Evolutionary conservation across 2,888 invertebrate genomes (phyloP).

Genomic region (Ectropis crepuscularia): DNA sequence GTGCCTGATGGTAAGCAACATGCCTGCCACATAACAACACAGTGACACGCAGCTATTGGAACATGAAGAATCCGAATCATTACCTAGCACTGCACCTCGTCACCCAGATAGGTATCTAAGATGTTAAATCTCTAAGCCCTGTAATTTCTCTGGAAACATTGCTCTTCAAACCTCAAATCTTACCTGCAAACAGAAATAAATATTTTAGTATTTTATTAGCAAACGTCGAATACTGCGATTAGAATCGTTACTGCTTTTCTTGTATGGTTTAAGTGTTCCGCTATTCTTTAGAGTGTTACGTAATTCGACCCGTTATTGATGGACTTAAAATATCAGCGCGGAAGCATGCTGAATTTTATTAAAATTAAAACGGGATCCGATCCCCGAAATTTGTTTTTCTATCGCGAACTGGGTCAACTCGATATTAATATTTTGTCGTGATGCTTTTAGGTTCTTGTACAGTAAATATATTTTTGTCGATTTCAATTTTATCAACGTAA

Average conservation of each 20-base stretch:
- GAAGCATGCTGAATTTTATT: conserved; percentile 33
- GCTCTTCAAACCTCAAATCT: too few species aligned
- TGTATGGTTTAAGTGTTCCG: conserved; percentile 39
- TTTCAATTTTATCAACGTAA: not conserved
- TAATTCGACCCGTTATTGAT: conserved; percentile 45
- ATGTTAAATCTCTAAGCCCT: too few species aligned
- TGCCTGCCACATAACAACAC: too few species aligned
- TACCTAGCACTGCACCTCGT: too few species aligned
- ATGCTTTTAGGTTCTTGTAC: conserved; percentile 11
- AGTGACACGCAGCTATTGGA: too few species aligned
- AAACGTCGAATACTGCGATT: not conserved
- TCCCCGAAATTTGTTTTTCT: conserved; percentile 24
- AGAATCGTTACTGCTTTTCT: conserved; percentile 10
- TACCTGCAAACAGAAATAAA: too few species aligned
- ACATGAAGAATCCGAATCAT: too few species aligned
- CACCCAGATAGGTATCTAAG: too few species aligned
- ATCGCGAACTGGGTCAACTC: conserved; percentile 21
- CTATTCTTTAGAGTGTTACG: conserved; percentile 42
- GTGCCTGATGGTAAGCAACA: too few species aligned
- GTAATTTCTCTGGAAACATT: too few species aligned
- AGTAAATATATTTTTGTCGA: conserved; percentile 10
- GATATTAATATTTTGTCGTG: conserved; percentile 25
- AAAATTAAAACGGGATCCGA: conserved; percentile 35
- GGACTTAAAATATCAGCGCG: conserved; percentile 41
- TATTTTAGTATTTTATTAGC: too few species aligned